Conservation (phyloP, 1,140 invertebrate genomes). For the Orius insidiosus region DNA sequence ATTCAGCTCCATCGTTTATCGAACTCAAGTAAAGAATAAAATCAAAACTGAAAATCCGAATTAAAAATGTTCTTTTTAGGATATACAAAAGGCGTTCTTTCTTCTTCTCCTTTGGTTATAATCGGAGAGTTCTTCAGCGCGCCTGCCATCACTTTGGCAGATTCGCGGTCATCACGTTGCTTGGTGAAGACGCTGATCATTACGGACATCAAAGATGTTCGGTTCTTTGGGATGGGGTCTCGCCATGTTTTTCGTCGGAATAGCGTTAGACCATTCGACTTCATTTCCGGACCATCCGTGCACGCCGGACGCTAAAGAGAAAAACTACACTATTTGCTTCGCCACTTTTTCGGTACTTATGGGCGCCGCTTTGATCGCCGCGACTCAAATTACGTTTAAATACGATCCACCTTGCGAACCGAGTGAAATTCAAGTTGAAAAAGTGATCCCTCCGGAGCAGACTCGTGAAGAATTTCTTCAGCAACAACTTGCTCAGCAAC, state of each 20-base stretch:
- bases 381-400: slow-evolving; percentile 75
- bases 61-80: slow-evolving; percentile 31
- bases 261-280: slow-evolving; percentile 92
- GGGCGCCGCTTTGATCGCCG: slow-evolving; percentile 82
- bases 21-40: slow-evolving; percentile 30
- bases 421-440: slow-evolving; percentile 18
- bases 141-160: slow-evolving; percentile 91
- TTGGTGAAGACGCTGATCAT: slow-evolving; percentile 80
- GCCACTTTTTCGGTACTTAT: slow-evolving; percentile 94
- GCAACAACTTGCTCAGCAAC: slow-evolving; percentile 59
- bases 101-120: slow-evolving; percentile 70
- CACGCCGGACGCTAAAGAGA: slow-evolving; percentile 68
- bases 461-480: slow-evolving; percentile 54
- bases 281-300: slow-evolving; percentile 81
- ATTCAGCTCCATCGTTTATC: slow-evolving; percentile 86
- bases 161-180: slow-evolving; percentile 81
- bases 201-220: slow-evolving; percentile 98
- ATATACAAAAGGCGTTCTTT: slow-evolving; percentile 94
- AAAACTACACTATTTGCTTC: slow-evolving; percentile 98
- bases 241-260: slow-evolving; percentile 97
- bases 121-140: slow-evolving; percentile 96
- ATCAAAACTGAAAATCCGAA: neutral
- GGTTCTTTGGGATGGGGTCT: slow-evolving; percentile 95
- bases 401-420: slow-evolving; percentile 37
- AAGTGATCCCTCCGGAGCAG: slow-evolving; percentile 26